Conservation (phyloP, 1,140 invertebrate species). For the Tetranychus urticae region DNA sequence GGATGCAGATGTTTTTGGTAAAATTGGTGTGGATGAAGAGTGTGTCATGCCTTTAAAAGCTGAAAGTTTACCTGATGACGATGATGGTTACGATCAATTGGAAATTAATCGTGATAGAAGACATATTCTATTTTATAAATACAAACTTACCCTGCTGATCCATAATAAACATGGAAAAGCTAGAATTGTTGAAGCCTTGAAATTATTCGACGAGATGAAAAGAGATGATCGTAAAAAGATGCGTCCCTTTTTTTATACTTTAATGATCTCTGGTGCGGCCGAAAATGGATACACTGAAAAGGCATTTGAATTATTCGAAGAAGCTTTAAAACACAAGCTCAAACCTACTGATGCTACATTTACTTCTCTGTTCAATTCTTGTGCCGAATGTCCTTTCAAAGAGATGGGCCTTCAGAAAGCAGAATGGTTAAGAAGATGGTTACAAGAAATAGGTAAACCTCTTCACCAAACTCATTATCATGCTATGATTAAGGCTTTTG, state of each 20-base stretch:
- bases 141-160: background rate
- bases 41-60: background rate
- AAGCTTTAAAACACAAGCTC: conserved; percentile 46
- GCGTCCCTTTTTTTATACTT: conserved; percentile 45
- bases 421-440: conserved; percentile 32
- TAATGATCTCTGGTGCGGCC: conserved; percentile 53
- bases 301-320: conserved; percentile 52
- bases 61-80: conserved; percentile 5
- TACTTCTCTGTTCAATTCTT: conserved; percentile 63
- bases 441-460: conserved; percentile 25
- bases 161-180: background rate
- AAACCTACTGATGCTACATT: conserved; percentile 41
- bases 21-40: too few species aligned
- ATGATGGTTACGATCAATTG: conserved; percentile 6
- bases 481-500: conserved; percentile 73
- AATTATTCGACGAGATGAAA: conserved; percentile 45
- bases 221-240: conserved; percentile 50
- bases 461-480: conserved; percentile 35
- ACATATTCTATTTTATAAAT: background rate
- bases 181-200: conserved; percentile 33
- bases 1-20: background rate
- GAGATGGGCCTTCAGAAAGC: conserved; percentile 37
- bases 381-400: conserved; percentile 42
- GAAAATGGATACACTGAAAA: conserved; percentile 52
- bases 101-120: conserved; percentile 4